phyloP scores from a whole-genome alignment of 2,888 invertebrate species.

The Eupithecia exiguata region DNA sequence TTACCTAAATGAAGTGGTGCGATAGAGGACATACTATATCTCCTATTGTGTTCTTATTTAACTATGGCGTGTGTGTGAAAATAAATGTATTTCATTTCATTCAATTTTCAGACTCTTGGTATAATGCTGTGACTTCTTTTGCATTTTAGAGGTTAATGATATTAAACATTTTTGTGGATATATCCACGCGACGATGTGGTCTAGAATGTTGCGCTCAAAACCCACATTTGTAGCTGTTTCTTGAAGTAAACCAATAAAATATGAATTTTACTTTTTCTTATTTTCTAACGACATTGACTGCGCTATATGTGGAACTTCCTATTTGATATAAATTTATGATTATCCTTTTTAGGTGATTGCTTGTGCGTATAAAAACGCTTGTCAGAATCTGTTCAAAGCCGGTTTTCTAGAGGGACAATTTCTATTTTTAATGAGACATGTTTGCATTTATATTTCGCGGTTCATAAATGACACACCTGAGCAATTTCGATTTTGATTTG shows the following conservation, averaged over 20 bases:
- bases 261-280: conserved; percentile 19
- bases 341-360: conserved; percentile 2
- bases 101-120: background rate
- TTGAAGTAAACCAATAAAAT: conserved; percentile 33
- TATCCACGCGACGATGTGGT: conserved; percentile 50
- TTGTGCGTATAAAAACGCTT: background rate
- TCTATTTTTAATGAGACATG: conserved; percentile 14
- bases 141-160: conserved; percentile 66
- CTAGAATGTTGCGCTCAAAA: conserved; percentile 65
- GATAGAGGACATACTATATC: too few species aligned
- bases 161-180: conserved; percentile 59
- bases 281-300: conserved; percentile 15
- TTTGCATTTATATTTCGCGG: conserved; percentile 31
- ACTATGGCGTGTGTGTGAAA: background rate
- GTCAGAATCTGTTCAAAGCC: background rate
- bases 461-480: conserved; percentile 44
- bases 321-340: conserved; percentile 10
- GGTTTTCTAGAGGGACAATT: conserved; percentile 10
- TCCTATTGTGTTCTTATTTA: background rate
- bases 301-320: background rate
- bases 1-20: background rate
- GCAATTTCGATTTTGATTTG: conserved; percentile 50
- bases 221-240: conserved; percentile 57
- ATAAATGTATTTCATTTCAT: background rate
- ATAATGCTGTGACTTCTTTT: conserved; percentile 10